phyloP scores from a whole-genome alignment of 2,113 vertebrate species.

The Corydoras sp. region DNA sequence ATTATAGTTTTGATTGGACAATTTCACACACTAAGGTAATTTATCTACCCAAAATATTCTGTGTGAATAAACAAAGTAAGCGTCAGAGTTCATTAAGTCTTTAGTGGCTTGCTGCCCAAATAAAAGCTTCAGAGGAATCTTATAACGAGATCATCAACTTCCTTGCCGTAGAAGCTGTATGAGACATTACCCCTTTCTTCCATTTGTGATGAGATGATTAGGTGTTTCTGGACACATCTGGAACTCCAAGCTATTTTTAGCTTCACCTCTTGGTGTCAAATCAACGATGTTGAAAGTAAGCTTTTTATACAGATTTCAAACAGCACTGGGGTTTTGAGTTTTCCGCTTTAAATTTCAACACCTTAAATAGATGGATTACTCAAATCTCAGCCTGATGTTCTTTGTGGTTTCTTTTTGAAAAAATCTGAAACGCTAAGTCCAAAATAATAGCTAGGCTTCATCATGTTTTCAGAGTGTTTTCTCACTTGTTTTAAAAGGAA shows the following conservation, averaged over 20 bases:
- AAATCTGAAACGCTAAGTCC: too few species aligned
- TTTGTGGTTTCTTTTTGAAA: too few species aligned
- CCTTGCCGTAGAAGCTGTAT: background rate
- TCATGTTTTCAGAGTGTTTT: too few species aligned
- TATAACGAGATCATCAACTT: constrained; percentile 6
- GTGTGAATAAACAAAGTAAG: too few species aligned
- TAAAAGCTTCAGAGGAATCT: constrained; percentile 4
- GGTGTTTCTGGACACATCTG: constrained; percentile 27
- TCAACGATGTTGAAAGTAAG: background rate
- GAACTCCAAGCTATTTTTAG: constrained; percentile 2
- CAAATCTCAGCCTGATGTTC: too few species aligned
- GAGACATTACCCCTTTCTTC: constrained; percentile 22
- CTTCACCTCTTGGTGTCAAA: constrained; percentile 5
- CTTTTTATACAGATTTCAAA: constrained; percentile 10
- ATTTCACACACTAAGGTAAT: too few species aligned
- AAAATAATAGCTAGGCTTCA: too few species aligned
- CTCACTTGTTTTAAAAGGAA: too few species aligned
- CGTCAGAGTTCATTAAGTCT: too few species aligned
- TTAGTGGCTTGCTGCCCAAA: background rate
- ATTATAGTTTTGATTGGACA: too few species aligned
- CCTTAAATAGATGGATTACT: constrained; percentile 12
- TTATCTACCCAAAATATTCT: too few species aligned
- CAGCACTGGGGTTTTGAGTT: background rate
- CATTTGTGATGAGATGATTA: constrained; percentile 21
- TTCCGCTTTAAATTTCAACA: constrained; percentile 9